A percentile compares a stretch with the other conserved stretches of the same genome.
These are phyloP conservation scores for Zapornia atra DNA, from an alignment of 2,113 vertebrate genomes.

Conservation along the genomic window DNA sequence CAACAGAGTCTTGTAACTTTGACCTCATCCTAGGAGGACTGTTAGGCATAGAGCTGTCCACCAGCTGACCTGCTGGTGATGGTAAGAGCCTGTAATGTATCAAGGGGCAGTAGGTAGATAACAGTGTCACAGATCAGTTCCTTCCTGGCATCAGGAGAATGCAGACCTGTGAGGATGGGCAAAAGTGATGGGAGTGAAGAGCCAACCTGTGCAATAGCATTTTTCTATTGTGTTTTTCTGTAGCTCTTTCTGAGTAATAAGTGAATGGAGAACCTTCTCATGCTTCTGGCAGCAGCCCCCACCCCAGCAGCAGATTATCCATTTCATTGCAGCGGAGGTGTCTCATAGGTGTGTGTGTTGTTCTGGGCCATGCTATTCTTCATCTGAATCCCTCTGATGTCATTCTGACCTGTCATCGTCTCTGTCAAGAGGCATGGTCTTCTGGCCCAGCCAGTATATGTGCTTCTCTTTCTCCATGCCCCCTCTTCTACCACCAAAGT, in stretches of 20 bases:
- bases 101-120: not conserved
- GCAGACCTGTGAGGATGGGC: not conserved
- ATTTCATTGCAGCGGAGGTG: not conserved
- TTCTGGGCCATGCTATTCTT: not conserved
- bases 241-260: not conserved
- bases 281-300: not conserved
- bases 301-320: not conserved
- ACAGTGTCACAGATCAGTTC: rapidly evolving
- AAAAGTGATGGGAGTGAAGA: not conserved
- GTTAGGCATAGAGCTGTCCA: not conserved
- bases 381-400: not conserved
- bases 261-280: not conserved
- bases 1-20: not conserved
- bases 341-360: not conserved
- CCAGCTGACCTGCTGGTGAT: not conserved
- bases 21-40: not conserved
- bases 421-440: not conserved
- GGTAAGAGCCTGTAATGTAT: not conserved
- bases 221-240: not conserved
- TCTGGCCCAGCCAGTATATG: not conserved
- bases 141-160: not conserved
- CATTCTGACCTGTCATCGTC: not conserved
- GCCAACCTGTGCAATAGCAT: not conserved
- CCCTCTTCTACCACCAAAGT: not conserved
- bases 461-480: not conserved